A percentile compares a stretch with the other conserved stretches of the same genome.
These are phyloP conservation scores for Drosophila setifemur DNA, from an alignment of 1,140 invertebrate genomes.

Conservation along the genomic window DNA sequence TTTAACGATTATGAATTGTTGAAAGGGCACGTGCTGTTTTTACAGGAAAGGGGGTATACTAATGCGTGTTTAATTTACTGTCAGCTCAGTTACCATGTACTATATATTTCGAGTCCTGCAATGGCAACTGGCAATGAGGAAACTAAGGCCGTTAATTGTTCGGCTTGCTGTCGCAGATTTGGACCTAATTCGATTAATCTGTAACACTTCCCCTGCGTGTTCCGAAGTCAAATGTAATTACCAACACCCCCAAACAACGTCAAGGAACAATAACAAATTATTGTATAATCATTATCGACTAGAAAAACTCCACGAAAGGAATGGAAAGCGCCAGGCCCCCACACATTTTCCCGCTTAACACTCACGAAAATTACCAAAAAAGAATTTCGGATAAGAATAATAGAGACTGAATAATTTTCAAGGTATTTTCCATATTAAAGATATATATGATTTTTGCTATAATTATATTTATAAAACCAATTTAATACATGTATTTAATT, in stretches of 20 bases:
- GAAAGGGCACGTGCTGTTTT: slow-evolving; percentile 37
- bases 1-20: slow-evolving; percentile 71
- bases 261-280: slow-evolving; percentile 63
- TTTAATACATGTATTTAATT: too few species aligned
- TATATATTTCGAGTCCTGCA: slow-evolving; percentile 1
- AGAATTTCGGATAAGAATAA: too few species aligned
- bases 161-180: slow-evolving; percentile 18
- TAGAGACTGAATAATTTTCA: too few species aligned
- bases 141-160: slow-evolving; percentile 45
- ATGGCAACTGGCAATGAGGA: slow-evolving; percentile 6
- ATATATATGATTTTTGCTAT: too few species aligned
- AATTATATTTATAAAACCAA: too few species aligned
- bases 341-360: background rate
- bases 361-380: background rate
- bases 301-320: slow-evolving; percentile 3
- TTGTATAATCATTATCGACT: slow-evolving; percentile 58
- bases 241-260: slow-evolving; percentile 16
- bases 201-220: slow-evolving; percentile 11
- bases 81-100: slow-evolving; percentile 41
- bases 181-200: slow-evolving; percentile 55
- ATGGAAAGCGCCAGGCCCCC: background rate
- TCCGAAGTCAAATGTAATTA: slow-evolving; percentile 45
- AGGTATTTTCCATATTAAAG: too few species aligned
- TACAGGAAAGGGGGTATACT: background rate
- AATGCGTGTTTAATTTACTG: slow-evolving; percentile 60